Base-by-base conservation (phyloP, 2,797 vertebrate species). In the Premnoplex brunnescens region DNA sequence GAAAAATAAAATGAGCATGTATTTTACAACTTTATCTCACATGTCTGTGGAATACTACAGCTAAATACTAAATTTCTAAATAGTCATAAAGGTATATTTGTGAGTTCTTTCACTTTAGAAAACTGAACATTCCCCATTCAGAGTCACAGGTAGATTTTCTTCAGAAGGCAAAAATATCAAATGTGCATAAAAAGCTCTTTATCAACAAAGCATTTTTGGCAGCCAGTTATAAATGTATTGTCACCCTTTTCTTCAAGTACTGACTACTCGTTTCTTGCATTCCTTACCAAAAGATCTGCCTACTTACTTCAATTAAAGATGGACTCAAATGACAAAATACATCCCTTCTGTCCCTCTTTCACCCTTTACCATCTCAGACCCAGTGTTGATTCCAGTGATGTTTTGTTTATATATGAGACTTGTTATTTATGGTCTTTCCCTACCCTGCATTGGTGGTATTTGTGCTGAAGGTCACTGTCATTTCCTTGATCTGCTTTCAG, bases 291-390 rank as follows among this genome's bases (percentile, higher is more conserved):
- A 55, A 46, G 14, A 69, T 52, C 51, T 69, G 30, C 39, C 43
- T 75, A 4, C 39, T 62, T 81, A 49, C 60, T 73, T 52, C 4
- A 3, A 54, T 43, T 24, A 32, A 52, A 79, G 54, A 64, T 81
- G n/a, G 71, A 79, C 32, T 59, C 21, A 43, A 64, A 62, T 54
- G 81, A 46, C 16, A 60, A 78, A 77, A 63, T 46, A 19, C 0
- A 0, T 9, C 28, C n/a, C 13, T 10, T 5, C n/a, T 16, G 2
- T 18, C 27, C 7, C 1, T 10, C 34, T 67, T 52, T 80, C 14
- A n/a, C 13, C 1, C 52, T 73, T 71, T 83, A n/a, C 77, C 49
- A 12, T 37, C 46, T 34, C 62, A 72, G 34, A 67, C 23, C 6
- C 48, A 39, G 12, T 44, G 19, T 2, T 56, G 0, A 28, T 90